These are phyloP conservation scores for Brachymystax lenok DNA, from an alignment of 2,797 vertebrate genomes.

Conservation along the genomic window DNA sequence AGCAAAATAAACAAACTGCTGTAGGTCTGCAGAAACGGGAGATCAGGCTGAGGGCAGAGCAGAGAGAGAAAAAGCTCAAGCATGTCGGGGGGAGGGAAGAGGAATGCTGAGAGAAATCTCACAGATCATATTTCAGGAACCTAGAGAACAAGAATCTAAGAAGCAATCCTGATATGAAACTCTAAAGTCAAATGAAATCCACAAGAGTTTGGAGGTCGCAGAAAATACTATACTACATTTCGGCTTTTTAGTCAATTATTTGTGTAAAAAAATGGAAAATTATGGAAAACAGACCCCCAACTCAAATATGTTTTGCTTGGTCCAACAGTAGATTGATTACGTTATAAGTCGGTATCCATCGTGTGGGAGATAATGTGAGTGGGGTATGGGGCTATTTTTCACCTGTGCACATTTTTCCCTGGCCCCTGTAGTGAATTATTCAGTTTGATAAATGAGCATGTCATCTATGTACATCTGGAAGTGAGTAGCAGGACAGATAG, in stretches of 20 bases:
- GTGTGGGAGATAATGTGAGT: neutral
- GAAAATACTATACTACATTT: neutral
- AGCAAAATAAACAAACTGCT: constrained; percentile 88
- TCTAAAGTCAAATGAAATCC: constrained; percentile 30
- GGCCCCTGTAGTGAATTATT: constrained; percentile 37
- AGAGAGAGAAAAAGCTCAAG: constrained; percentile 58
- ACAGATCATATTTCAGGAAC: constrained; percentile 81
- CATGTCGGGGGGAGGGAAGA: constrained; percentile 54
- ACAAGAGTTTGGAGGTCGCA: constrained; percentile 1
- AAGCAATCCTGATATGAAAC: constrained; percentile 35
- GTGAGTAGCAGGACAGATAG: constrained; percentile 44
- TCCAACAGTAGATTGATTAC: neutral
- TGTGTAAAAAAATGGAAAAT: neutral
- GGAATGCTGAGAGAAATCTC: constrained; percentile 69
- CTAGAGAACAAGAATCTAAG: constrained; percentile 55
- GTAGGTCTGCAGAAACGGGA: constrained; percentile 84
- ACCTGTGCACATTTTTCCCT: constrained; percentile 35
- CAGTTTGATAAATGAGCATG: constrained; percentile 56
- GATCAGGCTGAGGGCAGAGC: constrained; percentile 72
- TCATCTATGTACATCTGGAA: constrained; percentile 57
- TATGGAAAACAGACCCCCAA: neutral
- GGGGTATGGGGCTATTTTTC: neutral
- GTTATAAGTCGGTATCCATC: neutral
- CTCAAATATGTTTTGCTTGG: neutral
- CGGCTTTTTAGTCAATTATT: neutral